These are phyloP conservation scores for Trichogramma dendrolimi DNA, from an alignment of 2,888 invertebrate species.

Conservation along the genomic window DNA sequence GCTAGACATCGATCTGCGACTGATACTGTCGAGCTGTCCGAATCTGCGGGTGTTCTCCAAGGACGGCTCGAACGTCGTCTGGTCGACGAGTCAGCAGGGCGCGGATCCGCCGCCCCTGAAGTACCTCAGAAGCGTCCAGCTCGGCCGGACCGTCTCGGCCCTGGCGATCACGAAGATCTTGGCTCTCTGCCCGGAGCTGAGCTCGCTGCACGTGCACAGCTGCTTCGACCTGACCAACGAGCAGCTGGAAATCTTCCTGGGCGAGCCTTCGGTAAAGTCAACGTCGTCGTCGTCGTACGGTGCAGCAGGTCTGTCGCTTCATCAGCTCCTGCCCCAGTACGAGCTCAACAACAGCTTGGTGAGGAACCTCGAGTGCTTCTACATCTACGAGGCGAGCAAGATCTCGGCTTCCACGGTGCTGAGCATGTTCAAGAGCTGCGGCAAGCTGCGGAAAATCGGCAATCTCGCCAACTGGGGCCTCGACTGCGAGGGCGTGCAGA, in stretches of 20 bases:
- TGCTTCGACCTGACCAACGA: slow-evolving; percentile 49
- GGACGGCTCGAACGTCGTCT: slow-evolving; percentile 46
- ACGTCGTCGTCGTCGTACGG: slow-evolving; percentile 10
- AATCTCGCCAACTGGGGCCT: slow-evolving; percentile 52
- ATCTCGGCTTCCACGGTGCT: slow-evolving; percentile 45
- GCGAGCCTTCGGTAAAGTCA: slow-evolving; percentile 12
- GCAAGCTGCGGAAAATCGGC: slow-evolving; percentile 46
- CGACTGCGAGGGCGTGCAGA: slow-evolving; percentile 46
- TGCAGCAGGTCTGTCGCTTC: not conserved
- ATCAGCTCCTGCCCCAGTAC: not conserved
- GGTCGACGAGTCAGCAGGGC: slow-evolving; percentile 38
- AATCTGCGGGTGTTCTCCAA: slow-evolving; percentile 46
- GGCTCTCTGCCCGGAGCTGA: slow-evolving; percentile 44
- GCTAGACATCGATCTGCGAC: slow-evolving; percentile 44
- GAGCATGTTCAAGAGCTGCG: slow-evolving; percentile 45
- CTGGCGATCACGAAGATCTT: slow-evolving; percentile 46
- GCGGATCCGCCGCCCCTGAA: slow-evolving; percentile 37
- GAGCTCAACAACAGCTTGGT: slow-evolving; percentile 25
- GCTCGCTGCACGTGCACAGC: slow-evolving; percentile 48
- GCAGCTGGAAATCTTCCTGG: slow-evolving; percentile 42
- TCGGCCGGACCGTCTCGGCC: slow-evolving; percentile 47
- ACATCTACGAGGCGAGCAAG: slow-evolving; percentile 49
- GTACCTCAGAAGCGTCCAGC: slow-evolving; percentile 44
- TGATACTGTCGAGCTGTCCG: slow-evolving; percentile 44
- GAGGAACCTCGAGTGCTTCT: slow-evolving; percentile 48